These are phyloP conservation scores for Tricholauxania praeusta DNA, from an alignment of 2,888 invertebrate genomes.

Conservation along the genomic window DNA sequence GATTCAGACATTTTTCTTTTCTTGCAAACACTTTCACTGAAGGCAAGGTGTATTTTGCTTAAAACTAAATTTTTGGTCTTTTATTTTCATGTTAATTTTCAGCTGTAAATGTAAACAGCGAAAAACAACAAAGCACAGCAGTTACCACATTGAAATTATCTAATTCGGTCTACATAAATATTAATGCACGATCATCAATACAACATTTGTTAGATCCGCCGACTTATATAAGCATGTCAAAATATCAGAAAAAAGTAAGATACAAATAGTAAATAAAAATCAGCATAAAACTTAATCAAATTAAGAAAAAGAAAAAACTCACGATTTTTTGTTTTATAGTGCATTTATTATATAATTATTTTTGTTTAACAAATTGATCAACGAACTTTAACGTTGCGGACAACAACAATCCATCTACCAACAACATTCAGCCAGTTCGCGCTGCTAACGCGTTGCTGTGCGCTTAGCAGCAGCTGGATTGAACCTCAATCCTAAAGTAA, in stretches of 20 bases:
- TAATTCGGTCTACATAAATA: constrained; percentile 30
- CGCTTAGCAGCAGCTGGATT: not conserved
- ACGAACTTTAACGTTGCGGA: not conserved
- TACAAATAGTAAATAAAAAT: not conserved
- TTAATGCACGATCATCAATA: constrained; percentile 11
- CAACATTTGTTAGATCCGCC: not conserved
- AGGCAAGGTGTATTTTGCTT: too few relatives aligned
- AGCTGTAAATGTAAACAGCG: too few relatives aligned
- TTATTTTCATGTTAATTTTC: too few relatives aligned
- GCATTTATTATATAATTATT: constrained; percentile 10
- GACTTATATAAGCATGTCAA: constrained; percentile 9
- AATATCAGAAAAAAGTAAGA: not conserved
- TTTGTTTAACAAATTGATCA: constrained; percentile 3
- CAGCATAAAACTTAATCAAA: not conserved
- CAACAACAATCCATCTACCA: not conserved
- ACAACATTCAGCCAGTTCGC: not conserved
- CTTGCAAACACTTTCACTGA: too few relatives aligned
- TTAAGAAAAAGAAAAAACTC: too few relatives aligned
- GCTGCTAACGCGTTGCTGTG: not conserved
- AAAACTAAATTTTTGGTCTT: too few relatives aligned
- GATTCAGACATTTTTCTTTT: too few relatives aligned
- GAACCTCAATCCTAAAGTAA: not conserved
- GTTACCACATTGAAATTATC: constrained; percentile 7
- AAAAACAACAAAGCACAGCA: too few relatives aligned
- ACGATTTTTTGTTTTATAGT: not conserved